phyloP scores from a whole-genome alignment of 2,113 vertebrate species.

The Chroicocephalus ridibundus region DNA sequence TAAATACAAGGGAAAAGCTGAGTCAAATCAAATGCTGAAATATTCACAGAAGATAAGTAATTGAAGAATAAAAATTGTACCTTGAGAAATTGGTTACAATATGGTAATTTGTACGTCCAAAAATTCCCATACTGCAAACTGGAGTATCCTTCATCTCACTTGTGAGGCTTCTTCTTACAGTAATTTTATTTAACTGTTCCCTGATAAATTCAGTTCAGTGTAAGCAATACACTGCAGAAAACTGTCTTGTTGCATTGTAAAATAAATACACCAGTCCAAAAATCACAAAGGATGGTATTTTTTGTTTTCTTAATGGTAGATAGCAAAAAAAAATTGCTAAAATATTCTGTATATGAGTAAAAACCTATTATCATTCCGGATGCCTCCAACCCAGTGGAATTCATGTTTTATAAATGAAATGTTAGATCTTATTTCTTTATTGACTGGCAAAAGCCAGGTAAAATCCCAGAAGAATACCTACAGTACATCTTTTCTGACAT shows the following conservation, averaged over 20 bases:
- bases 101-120: not conserved
- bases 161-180: not conserved
- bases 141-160: not conserved
- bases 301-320: not conserved
- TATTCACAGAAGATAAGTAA: not conserved
- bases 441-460: slow-evolving; percentile 59
- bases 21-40: not conserved
- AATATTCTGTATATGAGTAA: slow-evolving; percentile 2
- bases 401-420: slow-evolving; percentile 65
- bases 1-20: not conserved
- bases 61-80: not conserved
- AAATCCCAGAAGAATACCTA: slow-evolving; percentile 51
- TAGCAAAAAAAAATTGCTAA: not conserved
- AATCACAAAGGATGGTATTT: not conserved
- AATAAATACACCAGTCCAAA: not conserved
- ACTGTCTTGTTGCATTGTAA: not conserved
- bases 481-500: slow-evolving; percentile 61
- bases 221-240: not conserved
- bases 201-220: not conserved
- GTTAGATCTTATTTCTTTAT: slow-evolving; percentile 61
- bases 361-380: slow-evolving; percentile 29
- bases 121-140: not conserved
- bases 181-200: not conserved
- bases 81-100: not conserved
- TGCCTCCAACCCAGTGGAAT: slow-evolving; percentile 45